A percentile compares a stretch with the other conserved stretches of the same genome.
phyloP scores from a whole-genome alignment of 2,113 vertebrate species.

The Pseudorectes ferrugineus region DNA sequence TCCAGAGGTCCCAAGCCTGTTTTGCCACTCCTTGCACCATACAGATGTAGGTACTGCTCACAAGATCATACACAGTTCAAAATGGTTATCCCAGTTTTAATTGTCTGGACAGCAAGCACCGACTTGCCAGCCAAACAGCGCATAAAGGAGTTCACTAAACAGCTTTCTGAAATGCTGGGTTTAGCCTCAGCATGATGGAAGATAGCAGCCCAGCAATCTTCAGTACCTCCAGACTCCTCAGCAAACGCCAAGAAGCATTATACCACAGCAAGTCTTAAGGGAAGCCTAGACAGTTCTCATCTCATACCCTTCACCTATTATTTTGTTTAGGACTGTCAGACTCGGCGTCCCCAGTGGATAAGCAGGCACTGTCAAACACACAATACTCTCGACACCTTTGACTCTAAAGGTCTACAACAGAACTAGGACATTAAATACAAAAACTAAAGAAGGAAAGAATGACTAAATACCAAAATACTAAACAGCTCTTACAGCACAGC shows the following conservation, averaged over 20 bases:
- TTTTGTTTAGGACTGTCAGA: not conserved
- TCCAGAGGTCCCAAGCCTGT: not conserved
- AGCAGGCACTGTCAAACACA: not conserved
- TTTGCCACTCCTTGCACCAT: not conserved
- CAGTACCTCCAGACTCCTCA: not conserved
- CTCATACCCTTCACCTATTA: not conserved
- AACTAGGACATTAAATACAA: not conserved
- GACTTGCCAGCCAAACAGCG: not conserved
- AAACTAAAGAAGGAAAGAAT: not conserved
- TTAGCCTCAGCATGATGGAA: not conserved
- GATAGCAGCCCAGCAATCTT: not conserved
- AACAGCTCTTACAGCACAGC: not conserved
- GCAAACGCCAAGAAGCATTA: not conserved
- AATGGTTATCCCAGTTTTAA: not conserved
- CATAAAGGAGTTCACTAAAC: not conserved
- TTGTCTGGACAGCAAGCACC: not conserved
- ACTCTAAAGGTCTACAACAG: not conserved
- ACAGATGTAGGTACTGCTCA: rapidly evolving
- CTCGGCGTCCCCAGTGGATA: rapidly evolving
- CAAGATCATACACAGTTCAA: not conserved
- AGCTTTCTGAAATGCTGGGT: not conserved
- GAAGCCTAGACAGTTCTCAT: not conserved
- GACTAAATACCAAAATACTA: not conserved
- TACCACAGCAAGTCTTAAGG: not conserved
- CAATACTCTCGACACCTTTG: rapidly evolving